These are phyloP conservation scores for Eumerus sabulonum DNA, from an alignment of 2,888 invertebrate species.

Conservation along the genomic window DNA sequence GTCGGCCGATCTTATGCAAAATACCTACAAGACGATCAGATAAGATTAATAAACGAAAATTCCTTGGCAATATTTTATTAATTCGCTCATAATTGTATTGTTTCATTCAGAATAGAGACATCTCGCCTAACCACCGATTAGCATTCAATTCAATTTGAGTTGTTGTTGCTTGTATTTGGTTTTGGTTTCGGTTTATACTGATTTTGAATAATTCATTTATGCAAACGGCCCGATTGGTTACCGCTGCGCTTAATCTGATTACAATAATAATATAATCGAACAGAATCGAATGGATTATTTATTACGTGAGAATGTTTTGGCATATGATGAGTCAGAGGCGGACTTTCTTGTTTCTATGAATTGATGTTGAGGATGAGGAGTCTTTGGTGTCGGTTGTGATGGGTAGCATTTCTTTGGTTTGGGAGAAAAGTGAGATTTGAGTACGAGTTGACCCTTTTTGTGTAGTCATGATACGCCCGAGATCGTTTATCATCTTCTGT, in stretches of 20 bases:
- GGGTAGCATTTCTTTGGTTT: too few species aligned
- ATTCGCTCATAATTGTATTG: conserved; percentile 40
- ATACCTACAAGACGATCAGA: not conserved
- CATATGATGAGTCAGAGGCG: conserved; percentile 1
- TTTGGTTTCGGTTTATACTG: not conserved
- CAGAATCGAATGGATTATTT: conserved; percentile 34
- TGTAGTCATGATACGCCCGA: too few species aligned
- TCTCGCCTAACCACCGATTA: conserved; percentile 21
- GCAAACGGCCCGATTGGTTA: conserved; percentile 44
- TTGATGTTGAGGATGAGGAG: too few species aligned
- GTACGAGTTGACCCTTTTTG: too few species aligned
- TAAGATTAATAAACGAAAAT: conserved; percentile 26
- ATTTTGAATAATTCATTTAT: conserved; percentile 62
- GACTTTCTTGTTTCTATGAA: not conserved
- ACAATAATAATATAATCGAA: conserved; percentile 40
- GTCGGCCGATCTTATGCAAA: conserved; percentile 28
- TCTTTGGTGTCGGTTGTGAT: too few species aligned
- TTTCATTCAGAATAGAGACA: conserved; percentile 49
- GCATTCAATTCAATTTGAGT: not conserved
- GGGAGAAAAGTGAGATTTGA: too few species aligned
- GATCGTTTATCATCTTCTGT: too few species aligned
- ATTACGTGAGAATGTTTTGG: conserved; percentile 43
- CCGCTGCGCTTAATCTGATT: conserved; percentile 58
- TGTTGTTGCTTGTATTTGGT: not conserved
- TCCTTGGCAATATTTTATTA: conserved; percentile 32